A percentile compares a stretch with the other conserved stretches of the same genome.
These are phyloP conservation scores for Charina bottae DNA, from an alignment of 2,113 vertebrate genomes.

Conservation along the genomic window DNA sequence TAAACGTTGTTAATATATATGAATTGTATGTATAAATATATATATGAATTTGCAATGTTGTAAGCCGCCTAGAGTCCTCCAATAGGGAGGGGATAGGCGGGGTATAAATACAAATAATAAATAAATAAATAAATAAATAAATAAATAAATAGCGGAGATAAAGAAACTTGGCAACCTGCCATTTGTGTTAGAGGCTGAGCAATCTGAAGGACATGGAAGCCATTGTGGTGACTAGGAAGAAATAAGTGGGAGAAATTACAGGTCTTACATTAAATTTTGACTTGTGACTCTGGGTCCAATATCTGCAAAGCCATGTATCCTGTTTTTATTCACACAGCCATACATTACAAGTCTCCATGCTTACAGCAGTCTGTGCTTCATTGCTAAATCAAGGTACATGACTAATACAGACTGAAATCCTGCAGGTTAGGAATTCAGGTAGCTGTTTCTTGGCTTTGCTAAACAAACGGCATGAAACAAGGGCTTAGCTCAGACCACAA, in stretches of 20 bases:
- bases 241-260: not conserved
- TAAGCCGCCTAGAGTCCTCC: too few relatives aligned
- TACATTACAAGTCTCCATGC: not conserved
- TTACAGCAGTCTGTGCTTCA: not conserved
- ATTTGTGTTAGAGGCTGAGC: not conserved
- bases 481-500: not conserved
- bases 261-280: not conserved
- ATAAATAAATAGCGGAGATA: too few relatives aligned
- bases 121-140: too few relatives aligned
- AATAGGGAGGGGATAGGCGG: too few relatives aligned
- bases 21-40: too few relatives aligned
- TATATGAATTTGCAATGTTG: too few relatives aligned
- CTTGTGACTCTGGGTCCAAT: not conserved
- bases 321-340: not conserved
- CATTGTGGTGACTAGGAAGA: not conserved
- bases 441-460: not conserved
- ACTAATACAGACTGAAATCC: not conserved
- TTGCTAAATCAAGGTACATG: not conserved
- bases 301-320: too few relatives aligned
- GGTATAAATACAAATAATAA: too few relatives aligned
- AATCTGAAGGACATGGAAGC: not conserved
- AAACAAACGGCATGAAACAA: not conserved
- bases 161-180: not conserved
- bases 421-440: not conserved
- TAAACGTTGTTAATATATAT: too few relatives aligned